Conservation (phyloP, 2,888 invertebrate genomes). For the Sylvicola fuscatus region DNA sequence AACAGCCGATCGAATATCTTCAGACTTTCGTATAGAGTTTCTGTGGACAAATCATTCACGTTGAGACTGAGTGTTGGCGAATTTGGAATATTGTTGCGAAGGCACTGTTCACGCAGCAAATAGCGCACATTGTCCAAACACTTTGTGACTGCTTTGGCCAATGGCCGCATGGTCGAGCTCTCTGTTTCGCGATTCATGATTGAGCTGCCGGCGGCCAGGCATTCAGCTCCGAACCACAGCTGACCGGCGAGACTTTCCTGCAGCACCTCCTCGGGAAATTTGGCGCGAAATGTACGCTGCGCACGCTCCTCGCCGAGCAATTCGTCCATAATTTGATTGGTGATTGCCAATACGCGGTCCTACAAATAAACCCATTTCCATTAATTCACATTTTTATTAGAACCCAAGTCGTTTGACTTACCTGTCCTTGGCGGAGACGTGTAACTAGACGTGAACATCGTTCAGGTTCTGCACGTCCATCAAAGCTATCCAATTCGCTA, state of each 20-base stretch:
- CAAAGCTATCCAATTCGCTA: slow-evolving; percentile 94
- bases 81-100: slow-evolving; percentile 40
- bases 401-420: slow-evolving; percentile 12
- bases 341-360: slow-evolving; percentile 78
- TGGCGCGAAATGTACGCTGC: slow-evolving; percentile 86
- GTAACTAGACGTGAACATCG: slow-evolving; percentile 89
- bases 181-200: slow-evolving; percentile 95
- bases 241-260: slow-evolving; percentile 97
- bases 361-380: slow-evolving; percentile 16
- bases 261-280: slow-evolving; percentile 96
- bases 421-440: slow-evolving; percentile 83
- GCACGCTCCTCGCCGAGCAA: slow-evolving; percentile 70
- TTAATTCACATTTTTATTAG: slow-evolving; percentile 3
- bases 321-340: slow-evolving; percentile 90
- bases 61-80: slow-evolving; percentile 31
- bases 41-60: slow-evolving; percentile 39
- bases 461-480: slow-evolving; percentile 96
- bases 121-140: slow-evolving; percentile 85
- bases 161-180: slow-evolving; percentile 87
- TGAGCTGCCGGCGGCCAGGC: slow-evolving; percentile 92
- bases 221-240: slow-evolving; percentile 99
- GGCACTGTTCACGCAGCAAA: slow-evolving; percentile 71
- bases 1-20: slow-evolving; percentile 86
- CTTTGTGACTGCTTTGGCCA: slow-evolving; percentile 91
- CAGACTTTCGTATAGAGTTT: slow-evolving; percentile 58